phyloP scores from a whole-genome alignment of 2,113 vertebrate genomes.

The Lophura nycthemera region DNA sequence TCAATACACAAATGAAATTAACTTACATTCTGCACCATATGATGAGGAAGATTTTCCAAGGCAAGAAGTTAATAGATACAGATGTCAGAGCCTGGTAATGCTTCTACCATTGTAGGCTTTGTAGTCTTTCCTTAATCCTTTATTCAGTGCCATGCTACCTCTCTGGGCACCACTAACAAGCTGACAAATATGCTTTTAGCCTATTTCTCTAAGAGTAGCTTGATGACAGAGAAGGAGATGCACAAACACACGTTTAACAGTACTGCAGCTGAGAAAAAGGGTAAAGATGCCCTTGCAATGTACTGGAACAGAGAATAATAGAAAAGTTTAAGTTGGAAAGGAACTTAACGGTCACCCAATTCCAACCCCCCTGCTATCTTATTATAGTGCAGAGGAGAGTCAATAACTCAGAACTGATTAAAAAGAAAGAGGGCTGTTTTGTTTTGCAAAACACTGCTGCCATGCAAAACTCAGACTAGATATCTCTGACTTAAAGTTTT shows the following conservation, averaged over 20 bases:
- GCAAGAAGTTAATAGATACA: not conserved
- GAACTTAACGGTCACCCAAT: not conserved
- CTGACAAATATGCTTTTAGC: not conserved
- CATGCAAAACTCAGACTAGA: not conserved
- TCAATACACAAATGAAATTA: not conserved
- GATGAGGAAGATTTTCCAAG: not conserved
- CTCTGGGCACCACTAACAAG: not conserved
- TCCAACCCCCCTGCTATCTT: not conserved
- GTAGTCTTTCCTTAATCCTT: not conserved
- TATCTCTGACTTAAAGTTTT: not conserved
- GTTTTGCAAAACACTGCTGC: not conserved
- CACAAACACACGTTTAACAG: not conserved
- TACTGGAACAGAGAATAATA: not conserved
- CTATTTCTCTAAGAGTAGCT: not conserved
- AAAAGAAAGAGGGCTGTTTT: not conserved
- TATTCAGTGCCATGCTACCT: not conserved
- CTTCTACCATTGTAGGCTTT: not conserved
- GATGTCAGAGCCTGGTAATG: not conserved
- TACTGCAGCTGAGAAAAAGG: not conserved
- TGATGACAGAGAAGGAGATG: not conserved
- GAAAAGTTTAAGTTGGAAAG: too few species aligned
- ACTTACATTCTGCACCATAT: not conserved
- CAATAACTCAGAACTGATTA: not conserved
- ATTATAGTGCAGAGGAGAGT: not conserved
- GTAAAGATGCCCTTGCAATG: not conserved